Evolutionary conservation across 2,797 vertebrate species (phyloP).

Genomic region (Apogon hyalosoma): DNA sequence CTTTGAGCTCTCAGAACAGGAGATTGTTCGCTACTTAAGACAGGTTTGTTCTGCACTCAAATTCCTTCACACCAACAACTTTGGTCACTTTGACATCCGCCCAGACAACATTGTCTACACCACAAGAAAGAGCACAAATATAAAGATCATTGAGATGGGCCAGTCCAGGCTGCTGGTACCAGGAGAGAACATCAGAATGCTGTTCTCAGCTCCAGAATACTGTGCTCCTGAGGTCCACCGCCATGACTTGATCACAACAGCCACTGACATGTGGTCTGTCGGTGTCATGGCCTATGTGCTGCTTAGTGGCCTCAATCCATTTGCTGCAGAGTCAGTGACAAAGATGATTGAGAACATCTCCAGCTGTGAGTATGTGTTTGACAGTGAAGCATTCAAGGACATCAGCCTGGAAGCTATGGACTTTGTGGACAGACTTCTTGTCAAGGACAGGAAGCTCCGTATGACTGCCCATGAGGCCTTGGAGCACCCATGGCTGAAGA

Average conservation of each 20-base stretch:
- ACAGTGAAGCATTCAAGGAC: constrained; percentile 96
- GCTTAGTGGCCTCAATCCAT: constrained; percentile 96
- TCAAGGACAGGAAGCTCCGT: constrained; percentile 94
- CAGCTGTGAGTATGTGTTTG: constrained; percentile 94
- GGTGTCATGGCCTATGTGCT: constrained; percentile 94
- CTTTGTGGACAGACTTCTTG: constrained; percentile 95
- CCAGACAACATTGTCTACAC: constrained; percentile 97
- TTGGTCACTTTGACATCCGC: constrained; percentile 95
- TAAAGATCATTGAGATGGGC: constrained; percentile 98
- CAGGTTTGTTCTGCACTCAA: constrained; percentile 93
- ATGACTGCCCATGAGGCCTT: constrained; percentile 97
- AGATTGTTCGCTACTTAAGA: constrained; percentile 92
- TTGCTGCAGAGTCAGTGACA: constrained; percentile 94
- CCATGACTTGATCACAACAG: constrained; percentile 92
- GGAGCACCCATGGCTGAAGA: constrained; percentile 95
- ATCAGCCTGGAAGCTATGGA: constrained; percentile 95
- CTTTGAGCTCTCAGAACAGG: constrained; percentile 96
- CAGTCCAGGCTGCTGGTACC: constrained; percentile 94
- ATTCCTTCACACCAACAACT: constrained; percentile 91
- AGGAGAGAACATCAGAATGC: constrained; percentile 95
- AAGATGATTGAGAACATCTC: constrained; percentile 95
- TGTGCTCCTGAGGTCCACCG: constrained; percentile 95
- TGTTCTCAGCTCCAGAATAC: constrained; percentile 95
- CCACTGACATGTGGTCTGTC: constrained; percentile 99
- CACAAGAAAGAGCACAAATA: constrained; percentile 89